These are phyloP conservation scores for Enteromius afrohamiltoni DNA, from an alignment of 2,797 vertebrate species.

Conservation along the genomic window DNA sequence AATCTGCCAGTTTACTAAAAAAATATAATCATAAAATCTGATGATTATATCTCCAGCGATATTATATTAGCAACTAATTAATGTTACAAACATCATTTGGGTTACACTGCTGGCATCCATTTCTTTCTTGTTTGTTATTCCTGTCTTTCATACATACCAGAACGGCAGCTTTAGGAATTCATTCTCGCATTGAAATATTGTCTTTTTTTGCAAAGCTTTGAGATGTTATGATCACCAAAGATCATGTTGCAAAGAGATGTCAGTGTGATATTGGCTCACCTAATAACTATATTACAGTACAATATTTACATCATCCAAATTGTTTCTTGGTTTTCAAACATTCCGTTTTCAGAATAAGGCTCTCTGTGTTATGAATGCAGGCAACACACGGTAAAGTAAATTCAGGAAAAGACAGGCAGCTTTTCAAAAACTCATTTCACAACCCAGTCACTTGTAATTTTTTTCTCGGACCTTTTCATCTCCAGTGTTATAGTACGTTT, in stretches of 20 bases:
- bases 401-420: background rate
- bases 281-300: background rate
- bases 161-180: too few relatives aligned
- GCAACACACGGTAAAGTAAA: background rate
- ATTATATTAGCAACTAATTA: background rate
- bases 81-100: background rate
- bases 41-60: background rate
- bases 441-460: background rate
- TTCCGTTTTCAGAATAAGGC: background rate
- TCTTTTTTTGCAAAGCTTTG: background rate
- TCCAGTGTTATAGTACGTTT: background rate
- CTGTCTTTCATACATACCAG: background rate
- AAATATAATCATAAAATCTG: background rate
- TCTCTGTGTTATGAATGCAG: background rate
- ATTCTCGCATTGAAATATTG: background rate
- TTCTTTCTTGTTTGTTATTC: background rate
- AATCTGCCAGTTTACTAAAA: background rate
- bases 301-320: background rate
- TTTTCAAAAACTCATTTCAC: background rate
- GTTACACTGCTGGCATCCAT: background rate
- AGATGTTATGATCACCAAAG: background rate
- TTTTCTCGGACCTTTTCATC: background rate
- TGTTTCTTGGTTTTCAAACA: background rate
- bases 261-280: background rate
- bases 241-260: background rate